Conservation (phyloP, 2,888 invertebrate genomes). For the Adelognathus sp. region DNA sequence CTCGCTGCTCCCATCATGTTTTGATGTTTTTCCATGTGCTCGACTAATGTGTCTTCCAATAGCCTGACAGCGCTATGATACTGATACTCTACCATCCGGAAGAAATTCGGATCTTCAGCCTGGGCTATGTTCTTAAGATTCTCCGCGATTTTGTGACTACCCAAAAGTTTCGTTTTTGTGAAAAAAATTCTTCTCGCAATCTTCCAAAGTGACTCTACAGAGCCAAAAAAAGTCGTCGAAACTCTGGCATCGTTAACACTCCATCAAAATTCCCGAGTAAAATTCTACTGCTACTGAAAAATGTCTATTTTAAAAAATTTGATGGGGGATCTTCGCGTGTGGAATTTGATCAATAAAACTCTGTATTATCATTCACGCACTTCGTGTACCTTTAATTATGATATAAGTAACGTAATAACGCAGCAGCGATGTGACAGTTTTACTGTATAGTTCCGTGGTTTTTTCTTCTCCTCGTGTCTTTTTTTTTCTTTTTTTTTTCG, state of each 20-base stretch:
- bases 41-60: conserved; percentile 79
- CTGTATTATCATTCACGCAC: conserved; percentile 37
- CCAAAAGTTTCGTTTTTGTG: neutral
- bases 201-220: neutral
- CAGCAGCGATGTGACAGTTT: conserved; percentile 48
- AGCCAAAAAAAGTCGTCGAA: neutral
- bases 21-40: conserved; percentile 67
- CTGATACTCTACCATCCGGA: conserved; percentile 87
- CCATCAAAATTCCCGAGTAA: neutral
- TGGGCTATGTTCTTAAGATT: conserved; percentile 76
- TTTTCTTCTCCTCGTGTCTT: too few relatives aligned
- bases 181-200: neutral
- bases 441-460: conserved; percentile 34
- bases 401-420: conserved; percentile 43
- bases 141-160: conserved; percentile 78
- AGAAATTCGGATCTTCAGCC: conserved; percentile 83
- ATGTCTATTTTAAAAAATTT: too few relatives aligned
- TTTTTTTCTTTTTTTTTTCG: neutral
- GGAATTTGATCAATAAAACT: neutral
- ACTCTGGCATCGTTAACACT: neutral
- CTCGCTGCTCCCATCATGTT: conserved; percentile 84
- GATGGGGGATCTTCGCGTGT: too few relatives aligned
- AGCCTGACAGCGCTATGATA: conserved; percentile 85
- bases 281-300: too few relatives aligned
- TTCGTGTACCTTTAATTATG: conserved; percentile 46